Base-by-base conservation (phyloP, 1,140 invertebrate genomes). In the Caerostris extrusa region DNA sequence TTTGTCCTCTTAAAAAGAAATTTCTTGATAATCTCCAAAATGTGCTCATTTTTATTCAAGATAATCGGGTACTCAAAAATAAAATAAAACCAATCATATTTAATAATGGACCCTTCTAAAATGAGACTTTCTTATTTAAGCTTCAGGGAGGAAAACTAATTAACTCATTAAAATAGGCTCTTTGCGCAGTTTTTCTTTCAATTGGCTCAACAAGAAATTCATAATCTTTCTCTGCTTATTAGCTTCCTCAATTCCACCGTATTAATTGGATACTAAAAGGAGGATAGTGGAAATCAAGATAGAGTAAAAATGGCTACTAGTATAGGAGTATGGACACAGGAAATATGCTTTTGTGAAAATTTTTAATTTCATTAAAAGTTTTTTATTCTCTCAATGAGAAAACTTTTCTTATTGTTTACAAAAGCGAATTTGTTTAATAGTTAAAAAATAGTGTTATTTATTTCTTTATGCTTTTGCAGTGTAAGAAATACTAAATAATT, bases 131-230 rank as follows among this genome's bases (percentile, higher is more conserved):
- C 82, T 83, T 77, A 77, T 77, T 77, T 77, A 77, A 77, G 71
- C 71, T 77, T 77, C 71, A 58, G 55, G 55, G 56, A 83, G 56
- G 56, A 83, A 83, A 83, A 83, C 82, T 83, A 83, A 83, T 83
- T 83, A 83, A 56, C 82, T 83, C 82, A 83, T 83, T 83, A 83
- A 83, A 83, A 83, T 83, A 57, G 82, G 56, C 82, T 83, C 82
- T 83, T 83, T 83, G 56, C 55, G 55, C 56, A 53, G 82, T 83
- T 83, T 83, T 58, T 55, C 57, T 83, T 83, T 55, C 56, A 83
- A 57, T 83, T 53, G n/a, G 17, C 53, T 34, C 56, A 58, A 14
- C 56, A 83, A 55, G 57, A 83, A 83, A 57, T 83, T 83, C 82
- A 56, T 57, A 57, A 83, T 57, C 56, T 57, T 83, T 83, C 82